A percentile compares a stretch with the other conserved stretches of the same genome.
phyloP scores from a whole-genome alignment of 2,797 vertebrate species.

The Melanotaenia boesemani region DNA sequence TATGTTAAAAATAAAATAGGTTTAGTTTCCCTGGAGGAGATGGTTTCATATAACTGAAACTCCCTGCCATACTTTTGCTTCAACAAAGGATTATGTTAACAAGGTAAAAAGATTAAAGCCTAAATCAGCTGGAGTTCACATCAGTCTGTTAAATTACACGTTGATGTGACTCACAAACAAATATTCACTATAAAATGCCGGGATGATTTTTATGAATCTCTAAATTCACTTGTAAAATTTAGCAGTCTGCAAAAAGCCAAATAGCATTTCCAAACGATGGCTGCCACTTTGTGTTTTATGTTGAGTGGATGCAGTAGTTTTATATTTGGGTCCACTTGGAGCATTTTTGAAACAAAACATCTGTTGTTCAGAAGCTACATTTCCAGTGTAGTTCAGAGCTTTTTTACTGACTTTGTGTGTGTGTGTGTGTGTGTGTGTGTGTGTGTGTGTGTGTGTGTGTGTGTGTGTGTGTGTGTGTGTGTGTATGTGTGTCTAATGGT shows the following conservation, averaged over 20 bases:
- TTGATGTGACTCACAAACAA: constrained; percentile 14
- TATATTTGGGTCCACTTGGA: background rate
- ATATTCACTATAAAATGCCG: background rate
- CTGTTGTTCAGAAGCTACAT: background rate
- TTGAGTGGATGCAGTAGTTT: background rate
- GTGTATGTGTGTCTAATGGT: background rate
- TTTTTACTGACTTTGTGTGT: background rate
- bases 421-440: background rate
- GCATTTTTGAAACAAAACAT: background rate
- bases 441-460: background rate
- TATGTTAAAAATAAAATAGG: background rate
- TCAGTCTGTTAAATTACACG: background rate
- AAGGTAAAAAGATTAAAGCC: constrained; percentile 2
- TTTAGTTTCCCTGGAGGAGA: background rate
- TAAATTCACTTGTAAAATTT: constrained; percentile 1
- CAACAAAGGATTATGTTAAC: background rate
- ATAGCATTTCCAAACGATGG: background rate
- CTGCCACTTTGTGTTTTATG: background rate
- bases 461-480: background rate
- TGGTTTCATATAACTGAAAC: background rate
- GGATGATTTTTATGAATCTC: constrained; percentile 3
- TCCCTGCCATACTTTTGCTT: background rate
- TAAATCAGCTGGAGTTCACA: background rate
- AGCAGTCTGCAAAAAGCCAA: background rate
- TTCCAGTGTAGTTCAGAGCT: background rate